These are phyloP conservation scores for Poliocrania exsul DNA, from an alignment of 2,797 vertebrate species.

Conservation along the genomic window DNA sequence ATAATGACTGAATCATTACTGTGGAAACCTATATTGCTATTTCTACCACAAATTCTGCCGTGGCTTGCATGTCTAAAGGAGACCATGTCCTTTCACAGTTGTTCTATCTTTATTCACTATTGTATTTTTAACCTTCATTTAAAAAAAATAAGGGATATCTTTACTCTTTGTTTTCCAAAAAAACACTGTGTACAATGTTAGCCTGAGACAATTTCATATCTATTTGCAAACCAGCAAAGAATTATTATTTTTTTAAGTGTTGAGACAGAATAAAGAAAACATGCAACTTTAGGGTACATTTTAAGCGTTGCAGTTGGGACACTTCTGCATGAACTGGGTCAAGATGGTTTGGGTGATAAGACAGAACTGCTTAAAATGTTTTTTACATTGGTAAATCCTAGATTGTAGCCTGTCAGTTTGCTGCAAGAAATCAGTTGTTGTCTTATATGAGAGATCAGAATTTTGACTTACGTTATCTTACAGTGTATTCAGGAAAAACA, in stretches of 20 bases:
- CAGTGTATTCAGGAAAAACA: not conserved
- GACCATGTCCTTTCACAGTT: not conserved
- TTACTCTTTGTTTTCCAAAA: not conserved
- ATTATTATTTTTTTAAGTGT: not conserved
- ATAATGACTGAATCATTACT: not conserved
- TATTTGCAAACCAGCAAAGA: not conserved
- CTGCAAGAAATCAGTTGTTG: not conserved
- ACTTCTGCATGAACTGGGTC: not conserved
- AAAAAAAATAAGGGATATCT: not conserved
- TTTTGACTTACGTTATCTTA: not conserved
- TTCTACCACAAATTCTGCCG: not conserved
- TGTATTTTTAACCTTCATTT: not conserved
- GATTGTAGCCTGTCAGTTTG: not conserved
- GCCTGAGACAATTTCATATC: not conserved
- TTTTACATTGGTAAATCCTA: not conserved
- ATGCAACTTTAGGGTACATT: not conserved
- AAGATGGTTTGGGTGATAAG: not conserved
- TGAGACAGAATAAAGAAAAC: not conserved
- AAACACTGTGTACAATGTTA: not conserved
- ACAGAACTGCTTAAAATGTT: not conserved
- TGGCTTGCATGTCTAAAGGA: not conserved
- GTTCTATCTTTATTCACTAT: not conserved
- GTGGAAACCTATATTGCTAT: not conserved
- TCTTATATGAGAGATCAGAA: not conserved
- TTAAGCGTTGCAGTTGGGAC: not conserved